Evolutionary conservation across 2,888 invertebrate genomes (phyloP).

Genomic region (Drosophila macrothrix): DNA sequence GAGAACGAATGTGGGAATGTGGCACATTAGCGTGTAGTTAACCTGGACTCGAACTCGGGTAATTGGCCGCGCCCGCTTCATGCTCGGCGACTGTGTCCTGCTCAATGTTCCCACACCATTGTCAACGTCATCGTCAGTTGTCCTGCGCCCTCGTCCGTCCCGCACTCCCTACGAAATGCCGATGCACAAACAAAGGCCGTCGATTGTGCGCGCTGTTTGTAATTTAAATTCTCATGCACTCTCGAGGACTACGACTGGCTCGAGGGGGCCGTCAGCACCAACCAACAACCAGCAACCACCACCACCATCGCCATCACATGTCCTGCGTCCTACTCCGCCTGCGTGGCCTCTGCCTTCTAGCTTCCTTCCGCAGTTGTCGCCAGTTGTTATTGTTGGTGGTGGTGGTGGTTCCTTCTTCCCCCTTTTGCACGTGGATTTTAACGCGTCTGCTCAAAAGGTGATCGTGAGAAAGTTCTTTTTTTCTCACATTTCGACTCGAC

Average conservation of each 20-base stretch:
- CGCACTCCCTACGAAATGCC: conserved; percentile 59
- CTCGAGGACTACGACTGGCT: conserved; percentile 23
- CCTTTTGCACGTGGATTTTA: conserved; percentile 83
- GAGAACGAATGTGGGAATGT: conserved; percentile 62
- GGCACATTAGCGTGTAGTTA: conserved; percentile 61
- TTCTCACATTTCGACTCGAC: conserved; percentile 74
- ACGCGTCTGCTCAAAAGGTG: conserved; percentile 69
- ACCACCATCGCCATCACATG: conserved; percentile 30
- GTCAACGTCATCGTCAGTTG: conserved; percentile 63
- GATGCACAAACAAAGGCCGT: conserved; percentile 63
- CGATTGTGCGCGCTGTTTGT: conserved; percentile 67
- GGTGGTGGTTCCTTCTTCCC: conserved; percentile 80
- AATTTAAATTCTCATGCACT: conserved; percentile 79
- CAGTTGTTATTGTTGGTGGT: conserved; percentile 44
- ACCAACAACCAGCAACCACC: conserved; percentile 32
- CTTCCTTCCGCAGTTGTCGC: conserved; percentile 67
- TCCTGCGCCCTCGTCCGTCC: conserved; percentile 47
- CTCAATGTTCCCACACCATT: conserved; percentile 71
- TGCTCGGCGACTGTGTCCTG: conserved; percentile 69
- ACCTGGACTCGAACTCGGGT: conserved; percentile 53
- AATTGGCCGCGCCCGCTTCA: conserved; percentile 67
- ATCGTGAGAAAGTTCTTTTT: conserved; percentile 82
- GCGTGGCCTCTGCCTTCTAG: conserved; percentile 47
- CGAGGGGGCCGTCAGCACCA: conserved; percentile 52
- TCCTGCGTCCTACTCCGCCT: conserved; percentile 76